Evolutionary conservation across 2,113 vertebrate species (phyloP).

Genomic region (Ondatra zibethicus): DNA sequence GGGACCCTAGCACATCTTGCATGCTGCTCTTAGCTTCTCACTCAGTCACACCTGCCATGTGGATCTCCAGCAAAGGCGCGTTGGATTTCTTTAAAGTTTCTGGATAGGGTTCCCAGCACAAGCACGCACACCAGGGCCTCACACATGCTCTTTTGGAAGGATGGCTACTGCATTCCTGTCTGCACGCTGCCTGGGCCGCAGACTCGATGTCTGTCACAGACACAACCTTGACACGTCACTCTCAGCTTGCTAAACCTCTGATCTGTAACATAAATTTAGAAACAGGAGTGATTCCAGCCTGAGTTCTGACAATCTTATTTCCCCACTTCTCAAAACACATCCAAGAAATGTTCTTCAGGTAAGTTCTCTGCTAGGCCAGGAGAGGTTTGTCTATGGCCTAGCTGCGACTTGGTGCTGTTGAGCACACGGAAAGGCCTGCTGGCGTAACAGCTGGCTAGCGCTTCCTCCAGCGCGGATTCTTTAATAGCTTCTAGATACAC

Average conservation of each 20-base stretch:
- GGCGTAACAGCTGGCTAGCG: fast-evolving
- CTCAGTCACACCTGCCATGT: background rate
- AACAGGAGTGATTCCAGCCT: background rate
- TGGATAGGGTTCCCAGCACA: constrained; percentile 47
- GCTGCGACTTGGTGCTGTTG: fast-evolving
- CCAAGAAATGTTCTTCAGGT: background rate
- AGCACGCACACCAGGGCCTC: background rate
- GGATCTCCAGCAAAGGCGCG: constrained; percentile 10
- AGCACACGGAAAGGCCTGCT: fast-evolving
- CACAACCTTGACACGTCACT: background rate
- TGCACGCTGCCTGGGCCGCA: background rate
- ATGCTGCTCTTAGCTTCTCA: background rate
- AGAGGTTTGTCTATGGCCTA: background rate
- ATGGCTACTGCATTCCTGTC: background rate
- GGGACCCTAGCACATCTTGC: background rate
- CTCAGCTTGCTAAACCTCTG: background rate
- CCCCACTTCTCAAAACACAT: too few relatives aligned
- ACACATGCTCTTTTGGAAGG: background rate
- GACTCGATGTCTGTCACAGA: background rate
- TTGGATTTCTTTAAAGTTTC: constrained; percentile 61
- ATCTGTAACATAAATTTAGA: background rate
- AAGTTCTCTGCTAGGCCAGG: background rate
- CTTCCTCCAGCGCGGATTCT: background rate
- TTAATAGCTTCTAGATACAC: background rate
- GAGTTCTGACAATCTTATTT: background rate